Percentiles rank a stretch among this genome's conserved stretches.
Evolutionary conservation across 2,888 invertebrate species (phyloP).

Genomic region (Hemistola chrysoprasaria): DNA sequence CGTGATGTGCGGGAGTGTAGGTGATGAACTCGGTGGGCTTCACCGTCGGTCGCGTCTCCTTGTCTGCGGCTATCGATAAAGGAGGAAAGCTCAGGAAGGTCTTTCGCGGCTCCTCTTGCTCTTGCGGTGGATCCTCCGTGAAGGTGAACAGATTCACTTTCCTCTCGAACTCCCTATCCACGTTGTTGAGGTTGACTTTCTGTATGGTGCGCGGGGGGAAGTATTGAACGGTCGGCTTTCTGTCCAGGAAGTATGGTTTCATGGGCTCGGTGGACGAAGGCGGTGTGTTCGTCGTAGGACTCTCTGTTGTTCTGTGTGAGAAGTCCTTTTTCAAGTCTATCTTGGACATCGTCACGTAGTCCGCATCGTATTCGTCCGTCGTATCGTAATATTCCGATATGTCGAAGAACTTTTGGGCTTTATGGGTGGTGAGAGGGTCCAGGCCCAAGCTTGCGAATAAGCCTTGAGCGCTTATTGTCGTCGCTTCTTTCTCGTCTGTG

Average conservation of each 20-base stretch:
- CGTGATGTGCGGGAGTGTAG: constrained; percentile 1
- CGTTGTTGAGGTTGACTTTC: constrained; percentile 42
- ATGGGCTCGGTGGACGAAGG: constrained; percentile 30
- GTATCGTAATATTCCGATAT: constrained; percentile 59
- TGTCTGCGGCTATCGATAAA: constrained; percentile 12
- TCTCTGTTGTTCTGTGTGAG: constrained; percentile 31
- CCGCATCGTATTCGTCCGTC: constrained; percentile 60
- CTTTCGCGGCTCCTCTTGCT: constrained; percentile 5
- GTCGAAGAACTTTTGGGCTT: constrained; percentile 46
- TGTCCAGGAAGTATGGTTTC: constrained; percentile 41
- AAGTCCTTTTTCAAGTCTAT: constrained; percentile 57
- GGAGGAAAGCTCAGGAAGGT: constrained; percentile 9
- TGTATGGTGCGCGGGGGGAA: constrained; percentile 61
- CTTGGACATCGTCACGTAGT: constrained; percentile 58
- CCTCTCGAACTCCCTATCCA: constrained; percentile 45
- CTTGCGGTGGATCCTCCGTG: constrained; percentile 24
- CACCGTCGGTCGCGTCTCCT: neutral
- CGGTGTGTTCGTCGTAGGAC: constrained; percentile 24
- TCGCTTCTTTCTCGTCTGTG: constrained; percentile 17
- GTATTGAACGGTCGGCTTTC: constrained; percentile 64
- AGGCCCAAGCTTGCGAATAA: constrained; percentile 24
- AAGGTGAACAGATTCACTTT: constrained; percentile 47
- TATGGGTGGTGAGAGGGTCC: constrained; percentile 34
- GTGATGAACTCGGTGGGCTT: constrained; percentile 21
- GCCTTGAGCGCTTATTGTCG: constrained; percentile 23